phyloP scores from a whole-genome alignment of 2,113 vertebrate species.

The Oriolus oriolus region DNA sequence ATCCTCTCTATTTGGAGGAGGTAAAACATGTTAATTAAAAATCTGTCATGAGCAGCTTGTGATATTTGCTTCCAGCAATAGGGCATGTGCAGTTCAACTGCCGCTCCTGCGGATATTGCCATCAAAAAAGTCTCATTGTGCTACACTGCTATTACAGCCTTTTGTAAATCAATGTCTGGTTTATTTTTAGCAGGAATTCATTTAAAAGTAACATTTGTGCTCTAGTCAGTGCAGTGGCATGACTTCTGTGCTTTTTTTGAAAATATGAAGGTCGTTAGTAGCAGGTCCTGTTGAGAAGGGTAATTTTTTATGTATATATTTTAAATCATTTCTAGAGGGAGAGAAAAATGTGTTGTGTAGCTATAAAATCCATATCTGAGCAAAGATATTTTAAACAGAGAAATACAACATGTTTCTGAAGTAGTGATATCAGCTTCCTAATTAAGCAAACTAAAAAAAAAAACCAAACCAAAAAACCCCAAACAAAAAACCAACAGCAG shows the following conservation, averaged over 20 bases:
- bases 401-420: neutral
- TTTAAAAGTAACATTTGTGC: neutral
- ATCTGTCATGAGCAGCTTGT: constrained; percentile 42
- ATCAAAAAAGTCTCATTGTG: neutral
- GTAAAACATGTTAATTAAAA: constrained; percentile 52
- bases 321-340: neutral
- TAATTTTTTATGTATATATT: neutral
- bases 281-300: neutral
- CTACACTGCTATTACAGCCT: neutral
- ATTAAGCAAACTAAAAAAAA: neutral
- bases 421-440: neutral
- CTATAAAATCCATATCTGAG: neutral
- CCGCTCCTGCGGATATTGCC: neutral
- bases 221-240: neutral
- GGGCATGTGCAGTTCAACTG: neutral
- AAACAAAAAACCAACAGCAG: neutral
- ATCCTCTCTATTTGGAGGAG: neutral
- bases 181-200: neutral
- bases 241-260: neutral
- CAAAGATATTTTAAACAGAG: neutral
- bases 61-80: constrained; percentile 24
- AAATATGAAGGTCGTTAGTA: neutral
- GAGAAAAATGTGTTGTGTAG: neutral
- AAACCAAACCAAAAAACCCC: neutral
- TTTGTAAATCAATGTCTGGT: neutral